phyloP scores from a whole-genome alignment of 2,113 vertebrate species.

The Scomber japonicus region DNA sequence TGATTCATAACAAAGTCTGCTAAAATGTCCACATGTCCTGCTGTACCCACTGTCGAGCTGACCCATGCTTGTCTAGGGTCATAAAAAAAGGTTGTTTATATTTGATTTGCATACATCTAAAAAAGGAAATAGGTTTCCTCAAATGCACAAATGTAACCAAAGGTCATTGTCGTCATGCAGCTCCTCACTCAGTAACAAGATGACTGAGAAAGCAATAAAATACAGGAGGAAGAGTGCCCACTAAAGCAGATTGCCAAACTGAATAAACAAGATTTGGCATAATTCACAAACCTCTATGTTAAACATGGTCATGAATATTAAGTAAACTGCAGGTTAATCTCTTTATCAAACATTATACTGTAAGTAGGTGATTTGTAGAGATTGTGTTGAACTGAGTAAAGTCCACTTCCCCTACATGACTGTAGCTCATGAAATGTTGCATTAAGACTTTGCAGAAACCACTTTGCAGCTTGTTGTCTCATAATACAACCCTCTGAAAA shows the following conservation, averaged over 20 bases:
- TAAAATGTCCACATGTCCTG: background rate
- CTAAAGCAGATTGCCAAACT: no score
- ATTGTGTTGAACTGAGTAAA: background rate
- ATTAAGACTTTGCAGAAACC: no score
- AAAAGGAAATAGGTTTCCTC: background rate
- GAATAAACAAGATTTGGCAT: background rate
- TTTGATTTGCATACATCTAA: conserved; percentile 40
- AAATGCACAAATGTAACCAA: background rate
- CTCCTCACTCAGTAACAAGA: background rate
- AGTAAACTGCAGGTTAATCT: background rate
- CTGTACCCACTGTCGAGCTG: background rate
- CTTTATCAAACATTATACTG: background rate
- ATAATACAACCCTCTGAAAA: background rate
- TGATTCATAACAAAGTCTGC: background rate
- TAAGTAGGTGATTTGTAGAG: background rate
- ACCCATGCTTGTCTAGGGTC: background rate
- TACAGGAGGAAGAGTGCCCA: no score
- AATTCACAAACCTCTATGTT: background rate
- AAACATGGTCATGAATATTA: background rate
- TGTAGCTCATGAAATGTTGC: no score
- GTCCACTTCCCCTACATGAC: background rate
- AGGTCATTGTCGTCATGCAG: background rate
- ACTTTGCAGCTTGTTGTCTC: background rate
- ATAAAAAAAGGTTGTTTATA: background rate
- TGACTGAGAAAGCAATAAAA: background rate